Base-by-base conservation (phyloP, 2,888 invertebrate genomes). In the Chloroclystis v-ata region DNA sequence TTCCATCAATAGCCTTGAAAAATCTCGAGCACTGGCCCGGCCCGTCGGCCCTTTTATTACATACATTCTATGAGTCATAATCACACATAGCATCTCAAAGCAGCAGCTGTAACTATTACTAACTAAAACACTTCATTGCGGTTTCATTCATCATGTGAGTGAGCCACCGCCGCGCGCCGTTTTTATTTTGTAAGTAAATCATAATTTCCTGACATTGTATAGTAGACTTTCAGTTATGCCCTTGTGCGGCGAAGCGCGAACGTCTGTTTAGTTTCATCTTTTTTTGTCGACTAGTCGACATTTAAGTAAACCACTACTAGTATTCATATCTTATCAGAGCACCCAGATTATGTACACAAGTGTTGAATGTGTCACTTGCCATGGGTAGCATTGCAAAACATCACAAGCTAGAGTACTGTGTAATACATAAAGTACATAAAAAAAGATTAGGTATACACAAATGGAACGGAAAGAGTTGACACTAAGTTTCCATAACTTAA, bases 401-500 rank as follows among this genome's bases (percentile, higher is more conserved):
- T 60, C 74, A 72, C 65, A 67, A 71, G 60, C 67, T 67, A 65
- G 72, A 75, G 63, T 75, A 74, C 61, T 51, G 43, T 46, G 52
- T 40, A 35, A 42, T 48, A 53, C 38, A 49, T 64, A 65, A 65
- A 61, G 63, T 59, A 52, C 56, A 58, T 42, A 64, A 67, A 62
- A 59, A 61, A 61, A 61, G 54, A 61, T 59, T 61, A 64, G 63
- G 65, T 59, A 60, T 60, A 72, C 20, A 67, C 77, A 69, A 75
- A 86, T 85, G 86, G 86, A 81, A 74, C 75, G 75, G 13, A 79
- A 75, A 62, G 85, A 85, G 63, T 70, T 87, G 56, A 83, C 85
- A 55, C 75, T 87, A 62, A 87, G 87, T 72, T 84, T 83, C 57
- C 86, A 87, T 63, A 87, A 87, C 71, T 78, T 87, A 64, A 87